Evolutionary conservation across 2,888 invertebrate species (phyloP).

Genomic region (Hydrotaea diabolus): DNA sequence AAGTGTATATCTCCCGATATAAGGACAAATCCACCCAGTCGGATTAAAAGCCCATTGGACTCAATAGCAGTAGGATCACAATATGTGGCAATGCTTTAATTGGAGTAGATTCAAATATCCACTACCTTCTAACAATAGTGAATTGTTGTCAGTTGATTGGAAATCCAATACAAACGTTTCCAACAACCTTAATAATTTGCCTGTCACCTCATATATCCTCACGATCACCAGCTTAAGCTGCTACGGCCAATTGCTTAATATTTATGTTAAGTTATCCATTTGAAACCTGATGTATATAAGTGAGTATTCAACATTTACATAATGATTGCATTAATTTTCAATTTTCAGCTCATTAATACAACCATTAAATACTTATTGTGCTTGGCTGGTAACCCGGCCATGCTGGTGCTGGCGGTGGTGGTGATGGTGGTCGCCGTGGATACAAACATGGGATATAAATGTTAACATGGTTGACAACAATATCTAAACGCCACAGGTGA

Average conservation of each 20-base stretch:
- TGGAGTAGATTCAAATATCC: too few species aligned
- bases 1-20: too few species aligned
- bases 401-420: too few species aligned
- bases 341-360: slow-evolving; percentile 67
- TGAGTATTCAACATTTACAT: slow-evolving; percentile 3
- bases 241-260: background rate
- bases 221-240: background rate
- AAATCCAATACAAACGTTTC: too few species aligned
- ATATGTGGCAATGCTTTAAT: too few species aligned
- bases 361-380: slow-evolving; percentile 54
- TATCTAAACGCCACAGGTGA: slow-evolving; percentile 68
- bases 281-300: background rate
- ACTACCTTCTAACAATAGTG: too few species aligned
- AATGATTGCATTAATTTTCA: slow-evolving; percentile 47
- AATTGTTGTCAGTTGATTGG: too few species aligned
- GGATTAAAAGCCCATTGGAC: too few species aligned
- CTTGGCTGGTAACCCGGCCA: slow-evolving; percentile 12
- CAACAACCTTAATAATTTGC: background rate
- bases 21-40: too few species aligned
- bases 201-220: background rate
- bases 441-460: slow-evolving; percentile 56
- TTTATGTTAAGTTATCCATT: slow-evolving; percentile 7
- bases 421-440: background rate
- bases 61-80: too few species aligned
- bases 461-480: slow-evolving; percentile 67